Evolutionary conservation across 1,140 invertebrate species (phyloP).

Genomic region (Drosophila biarmipes): DNA sequence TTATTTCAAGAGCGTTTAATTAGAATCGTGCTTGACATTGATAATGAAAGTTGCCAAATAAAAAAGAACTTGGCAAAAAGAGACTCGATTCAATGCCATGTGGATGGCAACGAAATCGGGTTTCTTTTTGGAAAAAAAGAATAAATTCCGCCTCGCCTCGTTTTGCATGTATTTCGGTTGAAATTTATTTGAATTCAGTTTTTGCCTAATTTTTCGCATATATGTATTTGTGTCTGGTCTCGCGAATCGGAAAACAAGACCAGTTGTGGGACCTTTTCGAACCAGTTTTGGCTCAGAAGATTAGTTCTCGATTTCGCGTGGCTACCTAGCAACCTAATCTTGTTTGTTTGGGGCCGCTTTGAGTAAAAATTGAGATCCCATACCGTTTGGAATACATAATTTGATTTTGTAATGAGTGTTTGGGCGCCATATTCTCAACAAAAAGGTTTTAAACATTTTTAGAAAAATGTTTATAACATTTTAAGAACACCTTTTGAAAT

Average conservation of each 20-base stretch:
- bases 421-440: neutral
- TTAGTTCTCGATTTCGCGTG: constrained; percentile 20
- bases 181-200: constrained; percentile 22
- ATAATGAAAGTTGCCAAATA: constrained; percentile 67
- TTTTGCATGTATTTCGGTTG: constrained; percentile 28
- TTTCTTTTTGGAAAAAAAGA: constrained; percentile 14
- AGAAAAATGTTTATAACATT: neutral
- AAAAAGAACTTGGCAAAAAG: constrained; percentile 5
- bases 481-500: too few relatives aligned
- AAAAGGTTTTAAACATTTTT: too few relatives aligned
- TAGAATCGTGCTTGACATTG: constrained; percentile 72
- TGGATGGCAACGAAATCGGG: constrained; percentile 41
- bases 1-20: constrained; percentile 46
- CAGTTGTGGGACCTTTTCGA: constrained; percentile 28
- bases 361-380: neutral
- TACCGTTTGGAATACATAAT: neutral
- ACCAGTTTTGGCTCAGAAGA: constrained; percentile 45
- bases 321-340: constrained; percentile 25
- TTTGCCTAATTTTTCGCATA: constrained; percentile 28
- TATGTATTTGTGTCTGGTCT: constrained; percentile 39
- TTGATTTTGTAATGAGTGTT: neutral
- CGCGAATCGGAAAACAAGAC: constrained; percentile 12
- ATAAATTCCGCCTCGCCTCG: constrained; percentile 18
- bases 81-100: constrained; percentile 36
- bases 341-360: constrained; percentile 4